Evolutionary conservation across 2,888 invertebrate species (phyloP), one percentile per base, ranked within the genome.

Genomic region (Agrochola circellaris): DNA sequence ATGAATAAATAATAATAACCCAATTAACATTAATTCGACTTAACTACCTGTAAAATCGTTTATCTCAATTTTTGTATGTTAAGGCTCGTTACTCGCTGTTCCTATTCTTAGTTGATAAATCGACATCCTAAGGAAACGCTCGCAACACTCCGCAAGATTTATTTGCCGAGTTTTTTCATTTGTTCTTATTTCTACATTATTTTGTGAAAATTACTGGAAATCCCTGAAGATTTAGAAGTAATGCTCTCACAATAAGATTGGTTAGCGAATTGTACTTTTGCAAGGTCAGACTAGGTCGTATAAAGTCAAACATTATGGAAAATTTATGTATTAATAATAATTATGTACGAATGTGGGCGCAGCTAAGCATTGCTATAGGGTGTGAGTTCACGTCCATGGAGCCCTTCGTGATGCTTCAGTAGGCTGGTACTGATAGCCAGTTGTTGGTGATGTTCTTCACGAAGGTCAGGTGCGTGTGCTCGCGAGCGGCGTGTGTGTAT

Each of bases 21-120:
- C 34, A 60, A 71, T 79, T 66, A 78, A 61, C n/a, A 64, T 54
- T 48, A 62, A 45, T 61, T 34, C 34, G 3, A 34, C 34, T 34
- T 11, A 62, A 70, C 48, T 51, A n/a, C 9, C 58, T 15, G 13
- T 45, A 60, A 45, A 48, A 64, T 48, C 48, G 73, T 82, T 82
- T 62, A 78, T 82, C 81, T 82, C 60, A 82, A 69, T 82, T 67
- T 51, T 73, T 78, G 70, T 82, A 73, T 64, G 67, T 68, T 68
- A 76, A 65, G 73, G 70, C 76, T 84, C 84, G 73, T 76, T 83
- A 68, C 84, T 67, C 70, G 11, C 74, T 54, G 69, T 66, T 70
- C 11, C 70, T 73, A 62, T 73, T 79, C 82, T 83, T 54, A 64
- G 80, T 83, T 84, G 84, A 84, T 83, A 83, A 84, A 83, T 83